Base-by-base conservation (phyloP, 2,888 invertebrate genomes). In the Ischnus inquisitorius region DNA sequence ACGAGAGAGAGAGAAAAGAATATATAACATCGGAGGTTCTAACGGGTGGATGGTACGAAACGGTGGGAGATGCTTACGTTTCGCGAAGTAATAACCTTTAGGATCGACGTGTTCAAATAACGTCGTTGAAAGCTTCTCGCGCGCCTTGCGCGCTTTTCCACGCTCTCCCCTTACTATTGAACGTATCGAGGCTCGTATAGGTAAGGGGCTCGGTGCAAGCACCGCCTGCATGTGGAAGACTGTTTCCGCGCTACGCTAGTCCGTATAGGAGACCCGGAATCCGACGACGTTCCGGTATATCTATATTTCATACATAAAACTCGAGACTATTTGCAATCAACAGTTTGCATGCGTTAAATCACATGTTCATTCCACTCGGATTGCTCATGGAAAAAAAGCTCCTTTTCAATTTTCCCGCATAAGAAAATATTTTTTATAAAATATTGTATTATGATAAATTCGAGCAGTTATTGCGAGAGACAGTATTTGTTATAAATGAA, bases 61-160 rank as follows among this genome's bases (percentile, higher is more conserved):
- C 41, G 60, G 25, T 28, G 34, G 22, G 60, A 54, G 75, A 34
- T 51, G 39, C 41, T 64, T 43, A 48, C 39, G 51, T 51, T 41
- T 62, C 51, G 25, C 57, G 48, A 80, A 62, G 69, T 80, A 75
- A 80, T 80, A 75, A 80, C 75, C 64, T 69, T 79, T 75, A 43
- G 64, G 62, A 80, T 80, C 80, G 51, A 69, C 75, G 62, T 69
- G 75, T 69, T 80, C 75, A 64, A 80, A 80, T 80, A 51, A 57
- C 41, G 25, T 80, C 41, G 75, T 51, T 60, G 62, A 75, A 75
- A 75, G 64, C 65, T 39, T 28, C 46, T 25, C 34, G 4, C 57
- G 28, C 28, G 28, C 1, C 28, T 67, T 51, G 64, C 64, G 22
- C 1, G 43, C 43, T 34, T 43, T 43, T 65, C 16, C n/a, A 65